Evolutionary conservation across 2,888 invertebrate genomes (phyloP).

Genomic region (Cephus pulcher): DNA sequence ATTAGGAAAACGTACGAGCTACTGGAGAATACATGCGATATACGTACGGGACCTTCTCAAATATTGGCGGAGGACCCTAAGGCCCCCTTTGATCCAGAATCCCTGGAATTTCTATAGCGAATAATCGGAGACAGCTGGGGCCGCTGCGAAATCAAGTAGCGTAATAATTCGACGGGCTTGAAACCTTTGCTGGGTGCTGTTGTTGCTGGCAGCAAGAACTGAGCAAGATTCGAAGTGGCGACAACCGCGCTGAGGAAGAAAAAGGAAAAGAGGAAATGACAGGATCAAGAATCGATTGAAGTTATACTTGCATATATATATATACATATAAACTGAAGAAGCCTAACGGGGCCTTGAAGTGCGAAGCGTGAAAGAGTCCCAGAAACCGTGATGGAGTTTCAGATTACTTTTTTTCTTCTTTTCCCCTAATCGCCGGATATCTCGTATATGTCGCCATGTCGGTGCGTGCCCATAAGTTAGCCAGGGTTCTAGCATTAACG

Average conservation of each 20-base stretch:
- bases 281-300: not conserved
- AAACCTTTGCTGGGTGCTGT: conserved; percentile 25
- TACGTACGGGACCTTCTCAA: conserved; percentile 50
- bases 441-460: not conserved
- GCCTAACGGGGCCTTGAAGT: not conserved
- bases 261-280: not conserved
- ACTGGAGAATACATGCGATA: not conserved
- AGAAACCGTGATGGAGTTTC: not conserved
- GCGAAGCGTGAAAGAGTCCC: conserved; percentile 22
- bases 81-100: conserved; percentile 56
- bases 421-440: conserved; percentile 2
- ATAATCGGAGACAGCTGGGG: conserved; percentile 64
- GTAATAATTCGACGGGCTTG: conserved; percentile 57
- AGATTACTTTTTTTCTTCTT: not conserved
- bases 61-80: conserved; percentile 60
- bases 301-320: not conserved
- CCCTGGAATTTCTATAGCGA: conserved; percentile 60
- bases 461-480: conserved; percentile 30
- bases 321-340: not conserved
- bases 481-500: conserved; percentile 34
- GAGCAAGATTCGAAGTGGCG: not conserved
- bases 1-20: not conserved
- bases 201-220: not conserved
- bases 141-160: conserved; percentile 65
- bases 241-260: not conserved